Evolutionary conservation across 2,113 vertebrate genomes (phyloP), one percentile per base, ranked within the genome.

Genomic region (Nymphicus hollandicus): DNA sequence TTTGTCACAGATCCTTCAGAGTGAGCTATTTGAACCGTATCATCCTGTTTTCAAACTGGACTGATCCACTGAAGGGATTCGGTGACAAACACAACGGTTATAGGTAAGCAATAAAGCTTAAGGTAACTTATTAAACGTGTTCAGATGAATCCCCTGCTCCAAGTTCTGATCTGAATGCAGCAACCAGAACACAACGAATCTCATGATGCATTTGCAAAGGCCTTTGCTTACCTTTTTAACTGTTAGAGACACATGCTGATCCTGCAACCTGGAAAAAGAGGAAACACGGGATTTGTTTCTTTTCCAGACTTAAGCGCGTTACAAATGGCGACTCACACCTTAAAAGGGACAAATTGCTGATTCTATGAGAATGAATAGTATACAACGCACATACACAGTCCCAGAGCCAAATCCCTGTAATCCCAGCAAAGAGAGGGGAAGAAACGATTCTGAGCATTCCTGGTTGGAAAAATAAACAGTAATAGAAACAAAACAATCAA

Each of bases 211-310:
- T 44, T 28, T 74, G 23, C 37, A 81, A 39, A 80, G 13, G 24
- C 0, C 15, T 6, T 12, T 52, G 28, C 96, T 96, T 92, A 97
- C 95, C 96, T 96, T 88, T 92, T 84, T 46, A 95, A 29, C 44
- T 94, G 69, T 7, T 55, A 81, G 61, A 94, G 61, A 76, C 23
- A 77, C 71, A 88, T 89, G 49, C 37, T 79, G 89, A 63, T 65
- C 44, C 85, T 81, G 83, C 61, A 93, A 96, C 56, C 93, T 96
- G 88, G 6, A 87, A 91, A 55, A 82, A 80, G 35, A 91, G 11
- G 22, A 94, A 82, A 70, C 33, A 15, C 43, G 69, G 25, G 10
- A 84, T 28, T 44, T 56, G 55, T 31, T 56, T 39, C 60, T 73
- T 87, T 85, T 16, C 70, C 60, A 63, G 49, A 56, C 20, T 4